Base-by-base conservation (phyloP, 2,888 invertebrate genomes). In the Platerodrilus igneus region DNA sequence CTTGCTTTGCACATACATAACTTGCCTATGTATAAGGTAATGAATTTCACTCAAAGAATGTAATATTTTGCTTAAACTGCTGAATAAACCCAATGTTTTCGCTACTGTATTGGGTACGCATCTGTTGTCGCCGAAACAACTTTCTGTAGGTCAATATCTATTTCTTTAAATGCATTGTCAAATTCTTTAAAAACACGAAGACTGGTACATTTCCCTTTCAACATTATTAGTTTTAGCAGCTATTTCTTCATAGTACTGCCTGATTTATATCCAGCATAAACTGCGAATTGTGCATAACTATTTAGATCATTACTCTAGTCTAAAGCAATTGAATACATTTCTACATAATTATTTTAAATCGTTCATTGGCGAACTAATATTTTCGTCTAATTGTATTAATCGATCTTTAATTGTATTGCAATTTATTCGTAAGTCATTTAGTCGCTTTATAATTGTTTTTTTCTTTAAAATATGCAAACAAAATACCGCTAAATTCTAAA, bases 101-200 rank as follows among this genome's bases (percentile, higher is more conserved):
- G 34, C 40, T 16, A 40, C 34, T 34, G 34, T 40, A 34, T 9
- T 34, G n/a, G 40, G 7, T n/a, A n/a, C n/a, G n/a, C n/a, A n/a
- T n/a, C n/a, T n/a, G n/a, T n/a, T n/a, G 31, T 19, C 22, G 16
- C 4, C 6, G 33, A 28, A 29, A 28, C 37, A 5, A 29, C 16
- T 30, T 31, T 37, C 30, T 30, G 22, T 9, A 37, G 23, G 25
- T 37, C 37, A 14, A 37, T 22, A 19, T 36, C 18, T n/a, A n/a
- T n/a, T 32, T 41, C 30, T 22, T 30, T 36, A 36, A 41, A 36
- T 29, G 29, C n/a, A 29, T 13, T 41, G 21, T 35, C 29, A 40
- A 40, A 29, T 40, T 40, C 34, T 23, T 40, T 42, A 30, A 32
- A 37, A 41, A 37, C 31, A 31, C 37, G 36, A 41, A 37, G 27